Evolutionary conservation across 2,888 invertebrate species (phyloP), one percentile per base, ranked within the genome.

Genomic region (Imbricaverruca yamaguchii): DNA sequence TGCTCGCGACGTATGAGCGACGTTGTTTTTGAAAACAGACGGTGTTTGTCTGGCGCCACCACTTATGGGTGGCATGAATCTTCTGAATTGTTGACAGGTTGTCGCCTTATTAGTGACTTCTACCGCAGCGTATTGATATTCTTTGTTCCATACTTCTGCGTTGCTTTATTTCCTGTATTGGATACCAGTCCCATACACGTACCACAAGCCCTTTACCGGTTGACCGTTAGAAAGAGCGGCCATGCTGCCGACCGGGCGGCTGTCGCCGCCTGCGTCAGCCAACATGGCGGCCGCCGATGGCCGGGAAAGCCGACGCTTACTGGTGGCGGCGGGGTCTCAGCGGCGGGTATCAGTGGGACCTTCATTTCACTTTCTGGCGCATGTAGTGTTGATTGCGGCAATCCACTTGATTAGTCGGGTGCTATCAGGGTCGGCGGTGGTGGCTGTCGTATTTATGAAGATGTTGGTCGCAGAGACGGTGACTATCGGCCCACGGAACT

Each of bases 311-410:
- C 74, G 74, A 74, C 39, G 2, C 25, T 25, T 18, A 15, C 53
- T 53, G 67, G 67, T 53, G 39, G 74, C 74, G 39, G 39, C 74
- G 39, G 18, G 39, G 74, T 53, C 74, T 4, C 25, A 11, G 25
- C 67, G 12, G 25, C 25, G 0, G 13, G 39, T 74, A 74, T 74
- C 74, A 53, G 18, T 13, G 53, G 18, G 18, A 18, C 53, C 23
- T 18, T 13, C 74, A 74, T 74, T 74, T 74, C 74, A 74, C 74
- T 74, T 74, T 53, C 74, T 74, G 74, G 21, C 74, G 74, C 74
- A 74, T 74, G 21, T 39, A 39, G 74, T 74, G 74, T 74, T 74
- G 74, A 74, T 74, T 74, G 74, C 74, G 53, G 53, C 74, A 74
- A 74, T 74, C 74, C 74, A 53, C 53, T 53, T 74, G 74, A 74